A percentile compares a stretch with the other conserved stretches of the same genome.
Conservation (phyloP, 2,888 invertebrate species). For the Nysson spinosus region DNA sequence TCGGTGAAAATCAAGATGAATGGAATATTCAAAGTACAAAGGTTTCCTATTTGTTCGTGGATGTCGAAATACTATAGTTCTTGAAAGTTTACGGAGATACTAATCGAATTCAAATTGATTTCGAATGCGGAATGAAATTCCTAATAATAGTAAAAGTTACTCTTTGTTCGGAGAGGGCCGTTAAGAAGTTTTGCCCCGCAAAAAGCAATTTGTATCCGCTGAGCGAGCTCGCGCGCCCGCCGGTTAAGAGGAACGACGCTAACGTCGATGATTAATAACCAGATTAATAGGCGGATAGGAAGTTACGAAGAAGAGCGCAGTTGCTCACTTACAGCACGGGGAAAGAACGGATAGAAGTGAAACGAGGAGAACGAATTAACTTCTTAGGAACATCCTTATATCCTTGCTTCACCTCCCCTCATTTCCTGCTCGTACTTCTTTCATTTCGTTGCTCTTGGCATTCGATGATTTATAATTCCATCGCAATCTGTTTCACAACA, state of each 20-base stretch:
- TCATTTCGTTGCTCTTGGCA: background rate
- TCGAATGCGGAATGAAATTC: slow-evolving; percentile 12
- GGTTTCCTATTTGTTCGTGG: too few species aligned
- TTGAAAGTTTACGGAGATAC: background rate
- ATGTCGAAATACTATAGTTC: background rate
- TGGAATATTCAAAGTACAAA: too few species aligned
- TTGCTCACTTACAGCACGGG: slow-evolving; percentile 26
- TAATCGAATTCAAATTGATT: slow-evolving; percentile 35
- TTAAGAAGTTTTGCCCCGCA: slow-evolving; percentile 29
- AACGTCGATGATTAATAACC: slow-evolving; percentile 71
- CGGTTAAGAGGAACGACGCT: slow-evolving; percentile 67
- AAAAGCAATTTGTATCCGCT: slow-evolving; percentile 46
- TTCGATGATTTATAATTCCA: slow-evolving; percentile 38
- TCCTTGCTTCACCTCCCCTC: slow-evolving; percentile 4
- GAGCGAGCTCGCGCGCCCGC: slow-evolving; percentile 56
- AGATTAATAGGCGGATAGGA: slow-evolving; percentile 69
- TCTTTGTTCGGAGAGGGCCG: slow-evolving; percentile 23
- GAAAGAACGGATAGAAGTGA: slow-evolving; percentile 3
- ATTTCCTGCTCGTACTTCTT: slow-evolving; percentile 10
- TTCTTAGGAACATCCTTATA: slow-evolving; percentile 27
- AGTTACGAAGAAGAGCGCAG: slow-evolving; percentile 47
- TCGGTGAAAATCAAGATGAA: too few species aligned
- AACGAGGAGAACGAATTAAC: slow-evolving; percentile 20
- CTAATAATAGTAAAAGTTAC: slow-evolving; percentile 39
- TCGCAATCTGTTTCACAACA: slow-evolving; percentile 30